Base-by-base conservation (phyloP, 2,888 invertebrate genomes). In the Cryptophagus acutangulus region DNA sequence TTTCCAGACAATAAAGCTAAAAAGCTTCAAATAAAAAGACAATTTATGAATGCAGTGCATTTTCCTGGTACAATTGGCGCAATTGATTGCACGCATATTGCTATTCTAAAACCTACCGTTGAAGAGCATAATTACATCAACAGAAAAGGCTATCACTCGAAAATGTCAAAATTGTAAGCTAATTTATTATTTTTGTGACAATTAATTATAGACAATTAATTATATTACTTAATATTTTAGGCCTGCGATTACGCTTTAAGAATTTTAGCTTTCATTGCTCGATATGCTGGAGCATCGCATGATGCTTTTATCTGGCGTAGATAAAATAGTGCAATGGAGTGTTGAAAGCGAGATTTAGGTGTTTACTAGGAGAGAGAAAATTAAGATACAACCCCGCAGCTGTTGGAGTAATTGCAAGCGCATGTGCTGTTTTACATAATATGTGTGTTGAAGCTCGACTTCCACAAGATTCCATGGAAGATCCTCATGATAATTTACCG, bases 11-110 rank as follows among this genome's bases (percentile, higher is more conserved):
- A n/a, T 13, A 6, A 3, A 20, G 9, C 20, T n/a, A n/a, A n/a
- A n/a, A n/a, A n/a, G n/a, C n/a, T n/a, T n/a, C 8, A 8, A 9
- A 33, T 33, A 5, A 17, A n/a, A n/a, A n/a, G n/a, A n/a, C n/a
- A n/a, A n/a, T 20, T 20, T 20, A 6, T n/a, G n/a, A 20, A 20
- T 20, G n/a, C 24, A 20, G 24, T 20, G 6, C 10, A 38, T n/a
- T 34, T 42, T 42, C 42, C 42, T 17, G 42, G 38, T 18, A 18
- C 29, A 10, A 17, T 42, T 9, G 42, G 42, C 33, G 38, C 38
- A 10, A 34, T 42, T 17, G 42, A 42, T 35, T 33, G 42, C 10
- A 36, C 14, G 13, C 36, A 36, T 28, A 28, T 36, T 5, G 36
- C 10, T 38, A 26, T 33, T 18, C 17, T 33, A 17, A 38, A 38